Percentiles rank a stretch among this genome's conserved stretches.
phyloP scores from a whole-genome alignment of 2,888 invertebrate genomes.

The Tenthredo notha region DNA sequence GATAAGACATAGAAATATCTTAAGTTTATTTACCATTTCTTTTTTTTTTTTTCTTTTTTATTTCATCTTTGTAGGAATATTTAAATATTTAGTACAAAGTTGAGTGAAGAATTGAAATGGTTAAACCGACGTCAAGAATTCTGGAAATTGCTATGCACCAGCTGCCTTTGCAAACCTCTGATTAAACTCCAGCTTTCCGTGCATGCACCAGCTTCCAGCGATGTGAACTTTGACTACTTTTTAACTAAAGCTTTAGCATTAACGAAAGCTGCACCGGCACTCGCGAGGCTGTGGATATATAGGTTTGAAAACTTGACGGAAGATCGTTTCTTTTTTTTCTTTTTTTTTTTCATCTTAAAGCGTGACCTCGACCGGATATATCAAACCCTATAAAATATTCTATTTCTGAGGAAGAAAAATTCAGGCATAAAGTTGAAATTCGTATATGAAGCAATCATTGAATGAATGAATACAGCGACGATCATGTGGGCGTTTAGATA shows the following conservation, averaged over 20 bases:
- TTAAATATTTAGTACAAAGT: background rate
- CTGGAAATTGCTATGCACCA: constrained; percentile 1
- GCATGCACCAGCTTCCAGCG: background rate
- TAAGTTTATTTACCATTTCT: background rate
- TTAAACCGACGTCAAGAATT: background rate
- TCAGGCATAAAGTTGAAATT: background rate
- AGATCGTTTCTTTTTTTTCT: background rate
- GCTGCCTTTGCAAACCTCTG: constrained; percentile 20
- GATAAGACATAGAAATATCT: background rate
- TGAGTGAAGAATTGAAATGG: background rate
- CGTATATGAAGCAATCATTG: background rate
- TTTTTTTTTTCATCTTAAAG: background rate
- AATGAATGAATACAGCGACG: background rate
- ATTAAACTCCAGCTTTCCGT: constrained; percentile 40
- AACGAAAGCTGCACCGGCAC: background rate
- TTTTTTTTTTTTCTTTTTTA: background rate
- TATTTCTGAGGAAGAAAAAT: background rate
- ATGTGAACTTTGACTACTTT: constrained; percentile 26
- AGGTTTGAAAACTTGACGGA: background rate
- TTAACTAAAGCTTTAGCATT: constrained; percentile 24
- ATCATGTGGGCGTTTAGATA: background rate
- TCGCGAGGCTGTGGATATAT: background rate
- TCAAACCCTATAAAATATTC: background rate
- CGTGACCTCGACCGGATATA: background rate
- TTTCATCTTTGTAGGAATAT: background rate